Evolutionary conservation across 1,140 invertebrate genomes (phyloP), one percentile per base, ranked within the genome.

Genomic region (Periplaneta americana): DNA sequence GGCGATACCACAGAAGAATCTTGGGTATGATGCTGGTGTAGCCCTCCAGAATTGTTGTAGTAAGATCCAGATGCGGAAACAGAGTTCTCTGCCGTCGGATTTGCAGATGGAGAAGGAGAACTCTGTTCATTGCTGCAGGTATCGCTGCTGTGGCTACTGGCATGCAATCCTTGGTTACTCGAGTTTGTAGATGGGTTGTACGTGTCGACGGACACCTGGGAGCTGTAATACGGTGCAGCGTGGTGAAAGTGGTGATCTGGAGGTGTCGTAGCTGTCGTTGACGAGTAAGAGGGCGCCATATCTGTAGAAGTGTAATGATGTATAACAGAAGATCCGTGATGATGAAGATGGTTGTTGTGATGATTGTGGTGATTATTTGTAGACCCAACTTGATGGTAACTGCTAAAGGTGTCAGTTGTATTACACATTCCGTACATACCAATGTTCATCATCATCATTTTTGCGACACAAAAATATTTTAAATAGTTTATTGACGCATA

Each of bases 361-460:
- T 84, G 78, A 75, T 85, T 85, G 78, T 86, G 84, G 1, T 86
- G 86, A 37, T 85, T 86, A 28, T 8, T 88, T 86, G 80, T 89
- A 90, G 81, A 90, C 89, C 80, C 88, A 87, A 75, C 84, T 81
- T 80, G 88, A 83, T 48, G 82, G 84, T 81, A 86, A 74, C 81
- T 86, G 84, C 82, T 88, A 84, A 77, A 80, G 78, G 87, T 84
- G 17, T 88, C 84, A 77, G 89, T 88, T 37, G 88, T 87, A 4
- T 89, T 90, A 86, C 90, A 91, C 84, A 89, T 89, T 85, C 92
- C 91, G 89, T 93, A 94, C 92, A 94, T 93, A 88, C 91, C 90
- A 89, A 93, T 91, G 91, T 93, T 92, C 92, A 93, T 93, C 91
- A 91, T 93, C 89, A 91, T 91, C 91, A 91, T 91, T 87, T 87